Base-by-base conservation (phyloP, 2,113 vertebrate species). In the Chelonoidis abingdonii region DNA sequence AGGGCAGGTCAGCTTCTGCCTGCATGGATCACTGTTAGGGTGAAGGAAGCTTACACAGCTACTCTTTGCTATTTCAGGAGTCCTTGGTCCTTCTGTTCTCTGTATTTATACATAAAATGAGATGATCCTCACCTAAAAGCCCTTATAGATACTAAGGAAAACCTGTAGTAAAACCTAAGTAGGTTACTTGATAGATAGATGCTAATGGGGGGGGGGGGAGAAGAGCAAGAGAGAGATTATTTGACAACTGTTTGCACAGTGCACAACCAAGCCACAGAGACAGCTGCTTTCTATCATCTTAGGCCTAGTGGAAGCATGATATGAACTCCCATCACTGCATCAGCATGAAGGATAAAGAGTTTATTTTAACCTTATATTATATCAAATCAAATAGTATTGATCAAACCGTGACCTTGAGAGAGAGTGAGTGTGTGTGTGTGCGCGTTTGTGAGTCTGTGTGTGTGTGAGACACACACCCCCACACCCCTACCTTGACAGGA, bases 241-340 rank as follows among this genome's bases (percentile, higher is more conserved):
- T 31, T 80, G 54, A 11, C 7, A 38, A 81, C 76, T 82, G 59
- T 38, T 44, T 22, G 8, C n/a, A 72, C 19, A 72, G 35, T 72
- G 17, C 35, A 62, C 79, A 59, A 44, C 79, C 25, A 17, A 54
- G 47, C 38, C 25, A 47, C 2, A 22, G 41, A 78, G 56, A 50
- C 59, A 49, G 41, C 76, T 10, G n/a, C 78, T 72, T 78, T 16
- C 62, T 8, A 76, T 10, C 22, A 41, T 25, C 38, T 10, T 10
- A 35, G 62, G 78, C 2, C 1, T 12, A 80, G 50, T 19, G n/a
- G 1, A 2, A 21, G 72, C 29, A 21, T 2, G 1, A 29, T 44
- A 4, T 3, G 0, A 35, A 19, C 2, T n/a, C 3, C 19, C 4
- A 21, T 21, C 24, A 83, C 31, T 0, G 6, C 41, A 12, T 2